Evolutionary conservation across 2,113 vertebrate species (phyloP), one percentile per base, ranked within the genome.

Genomic region (Eretmochelys imbricata): DNA sequence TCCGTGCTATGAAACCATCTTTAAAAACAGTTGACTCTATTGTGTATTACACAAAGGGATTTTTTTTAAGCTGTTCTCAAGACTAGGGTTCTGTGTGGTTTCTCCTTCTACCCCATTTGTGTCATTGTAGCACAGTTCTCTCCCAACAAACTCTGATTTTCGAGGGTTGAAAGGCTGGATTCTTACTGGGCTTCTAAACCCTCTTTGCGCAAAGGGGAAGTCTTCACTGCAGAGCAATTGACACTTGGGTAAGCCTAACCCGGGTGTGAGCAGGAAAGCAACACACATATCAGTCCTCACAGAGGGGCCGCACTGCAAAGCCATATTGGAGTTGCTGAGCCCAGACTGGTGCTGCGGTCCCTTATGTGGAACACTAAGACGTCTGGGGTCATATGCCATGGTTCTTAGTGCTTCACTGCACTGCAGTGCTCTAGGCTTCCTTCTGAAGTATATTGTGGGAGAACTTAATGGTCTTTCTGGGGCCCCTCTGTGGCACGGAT

Each of bases 1-100:
- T 85, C 50, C 53, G 20, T 75, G n/a, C 82, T 81, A 1, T 0
- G 11, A 29, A 51, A 87, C 78, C 19, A 5, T 82, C 79, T 69
- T 17, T 35, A 65, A 54, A 48, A 83, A 42, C 0, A 5, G 25
- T 0, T 31, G 22, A 84, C 46, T 10, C 72, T 91, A 92, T 57
- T 14, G 65, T 46, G 50, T 81, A 3, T 1, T 59, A 62, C 2
- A 29, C 12, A 35, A 29, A 2, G 31, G 0, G 10, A 10, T 49
- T 9, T 46, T 46, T 65, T 55, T 2, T 2, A 12, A 87, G 48
- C 46, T 27, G 1, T 38, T 78, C 14, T 69, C 13, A 20, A 62
- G 51, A 3, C 22, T 79, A 89, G 24, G 25, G 75, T 10, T 29
- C 2, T 8, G 3, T n/a, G 8, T 53, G 86, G 78, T 85, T 0